A percentile compares a stretch with the other conserved stretches of the same genome.
Conservation (phyloP, 2,797 vertebrate genomes). For the Falco concolor region DNA sequence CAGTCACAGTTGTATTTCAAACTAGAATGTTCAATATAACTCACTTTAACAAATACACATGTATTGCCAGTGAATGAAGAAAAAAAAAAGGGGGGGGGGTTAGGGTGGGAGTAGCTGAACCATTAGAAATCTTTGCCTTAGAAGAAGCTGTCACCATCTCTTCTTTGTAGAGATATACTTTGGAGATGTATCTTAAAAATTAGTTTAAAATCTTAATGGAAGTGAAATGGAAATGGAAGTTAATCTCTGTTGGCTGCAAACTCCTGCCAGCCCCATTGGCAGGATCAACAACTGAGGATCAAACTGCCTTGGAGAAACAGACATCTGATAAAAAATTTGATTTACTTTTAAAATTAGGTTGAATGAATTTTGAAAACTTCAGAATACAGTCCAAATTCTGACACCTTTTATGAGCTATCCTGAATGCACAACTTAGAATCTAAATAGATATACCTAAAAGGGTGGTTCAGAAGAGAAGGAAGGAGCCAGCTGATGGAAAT, state of each 20-base stretch:
- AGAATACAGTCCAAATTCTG: not conserved
- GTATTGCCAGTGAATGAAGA: not conserved
- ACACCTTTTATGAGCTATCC: not conserved
- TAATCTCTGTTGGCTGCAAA: not conserved
- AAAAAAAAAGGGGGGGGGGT: not conserved
- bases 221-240: not conserved
- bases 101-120: fast-evolving
- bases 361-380: not conserved
- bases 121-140: not conserved
- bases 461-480: not conserved
- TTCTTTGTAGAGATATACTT: not conserved
- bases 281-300: not conserved
- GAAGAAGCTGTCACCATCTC: not conserved
- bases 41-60: not conserved
- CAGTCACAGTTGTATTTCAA: not conserved
- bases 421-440: not conserved
- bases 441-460: fast-evolving
- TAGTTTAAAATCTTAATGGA: not conserved
- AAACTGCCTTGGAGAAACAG: not conserved
- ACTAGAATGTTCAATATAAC: not conserved
- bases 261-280: not conserved
- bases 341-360: not conserved
- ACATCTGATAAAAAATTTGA: not conserved
- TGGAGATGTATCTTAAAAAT: not conserved
- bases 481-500: not conserved